A percentile compares a stretch with the other conserved stretches of the same genome.
Evolutionary conservation across 1,140 invertebrate species (phyloP).

Genomic region (Tetramorium parvispinum): DNA sequence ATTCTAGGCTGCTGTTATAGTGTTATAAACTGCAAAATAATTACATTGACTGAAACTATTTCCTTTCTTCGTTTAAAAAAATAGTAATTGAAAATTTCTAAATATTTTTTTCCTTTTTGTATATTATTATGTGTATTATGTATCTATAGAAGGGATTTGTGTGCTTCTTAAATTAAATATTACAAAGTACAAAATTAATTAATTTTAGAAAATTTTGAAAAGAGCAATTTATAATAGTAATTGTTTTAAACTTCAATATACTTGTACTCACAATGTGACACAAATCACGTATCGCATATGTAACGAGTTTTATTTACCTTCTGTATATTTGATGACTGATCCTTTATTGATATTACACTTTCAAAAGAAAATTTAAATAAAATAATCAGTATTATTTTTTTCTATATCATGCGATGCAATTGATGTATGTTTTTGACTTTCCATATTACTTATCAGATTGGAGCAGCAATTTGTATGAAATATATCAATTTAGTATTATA

Average conservation of each 20-base stretch:
- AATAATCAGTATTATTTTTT: conserved; percentile 75
- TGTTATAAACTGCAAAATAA: conserved; percentile 11
- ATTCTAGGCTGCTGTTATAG: conserved; percentile 30
- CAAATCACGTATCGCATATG: not conserved
- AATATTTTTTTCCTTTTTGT: not conserved
- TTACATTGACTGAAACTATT: not conserved
- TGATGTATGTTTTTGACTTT: conserved; percentile 56
- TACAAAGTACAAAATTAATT: conserved; percentile 6
- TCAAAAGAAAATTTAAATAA: conserved; percentile 41
- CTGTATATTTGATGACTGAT: conserved; percentile 56
- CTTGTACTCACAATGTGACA: not conserved
- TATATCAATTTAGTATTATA: conserved; percentile 58
- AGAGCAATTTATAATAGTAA: not conserved
- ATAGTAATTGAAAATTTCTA: not conserved
- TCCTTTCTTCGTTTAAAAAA: not conserved
- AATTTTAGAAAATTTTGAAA: not conserved
- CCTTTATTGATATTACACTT: conserved; percentile 45
- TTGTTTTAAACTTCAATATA: conserved; percentile 36
- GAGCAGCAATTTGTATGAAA: conserved; percentile 62
- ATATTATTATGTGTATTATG: not conserved
- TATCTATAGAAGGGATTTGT: conserved; percentile 17
- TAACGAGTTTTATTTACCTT: conserved; percentile 20
- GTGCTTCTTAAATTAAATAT: conserved; percentile 24
- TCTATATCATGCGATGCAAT: conserved; percentile 42
- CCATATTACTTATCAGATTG: conserved; percentile 46